These are phyloP conservation scores for Cheilosia pagana DNA, from an alignment of 2,888 invertebrate genomes.

Conservation along the genomic window DNA sequence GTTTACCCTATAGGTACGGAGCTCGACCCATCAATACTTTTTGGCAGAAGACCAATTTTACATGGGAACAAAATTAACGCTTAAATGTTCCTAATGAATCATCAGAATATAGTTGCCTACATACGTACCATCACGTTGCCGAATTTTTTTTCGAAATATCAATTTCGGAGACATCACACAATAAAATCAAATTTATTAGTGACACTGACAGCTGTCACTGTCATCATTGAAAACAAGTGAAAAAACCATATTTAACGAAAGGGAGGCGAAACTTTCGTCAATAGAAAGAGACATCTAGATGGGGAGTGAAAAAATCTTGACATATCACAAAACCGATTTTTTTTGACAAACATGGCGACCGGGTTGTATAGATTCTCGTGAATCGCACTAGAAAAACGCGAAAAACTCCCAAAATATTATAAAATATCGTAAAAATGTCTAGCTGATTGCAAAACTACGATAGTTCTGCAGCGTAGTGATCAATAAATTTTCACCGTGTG, in stretches of 20 bases:
- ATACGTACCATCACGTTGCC: conserved; percentile 47
- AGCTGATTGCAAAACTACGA: conserved; percentile 44
- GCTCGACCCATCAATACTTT: not conserved
- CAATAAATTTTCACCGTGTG: conserved; percentile 42
- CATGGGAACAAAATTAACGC: not conserved
- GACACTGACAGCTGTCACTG: conserved; percentile 36
- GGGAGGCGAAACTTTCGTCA: conserved; percentile 65
- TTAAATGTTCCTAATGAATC: not conserved
- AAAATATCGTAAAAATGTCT: conserved; percentile 51
- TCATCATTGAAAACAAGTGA: not conserved
- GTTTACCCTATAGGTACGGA: no score
- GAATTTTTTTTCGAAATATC: conserved; percentile 50
- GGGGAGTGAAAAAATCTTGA: conserved; percentile 56
- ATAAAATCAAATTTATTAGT: conserved; percentile 29
- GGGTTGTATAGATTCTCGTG: conserved; percentile 73
- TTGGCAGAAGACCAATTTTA: not conserved
- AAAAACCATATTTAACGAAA: conserved; percentile 44
- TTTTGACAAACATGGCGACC: conserved; percentile 75
- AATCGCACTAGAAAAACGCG: conserved; percentile 61
- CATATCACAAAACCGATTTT: conserved; percentile 66
- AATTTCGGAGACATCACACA: conserved; percentile 48
- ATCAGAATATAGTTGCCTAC: not conserved
- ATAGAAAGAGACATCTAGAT: conserved; percentile 55
- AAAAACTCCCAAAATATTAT: conserved; percentile 54
- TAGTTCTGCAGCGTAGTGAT: conserved; percentile 49